A percentile compares a stretch with the other conserved stretches of the same genome.
phyloP scores from a whole-genome alignment of 2,888 invertebrate species.

The Chaetogeoica ovagalla region DNA sequence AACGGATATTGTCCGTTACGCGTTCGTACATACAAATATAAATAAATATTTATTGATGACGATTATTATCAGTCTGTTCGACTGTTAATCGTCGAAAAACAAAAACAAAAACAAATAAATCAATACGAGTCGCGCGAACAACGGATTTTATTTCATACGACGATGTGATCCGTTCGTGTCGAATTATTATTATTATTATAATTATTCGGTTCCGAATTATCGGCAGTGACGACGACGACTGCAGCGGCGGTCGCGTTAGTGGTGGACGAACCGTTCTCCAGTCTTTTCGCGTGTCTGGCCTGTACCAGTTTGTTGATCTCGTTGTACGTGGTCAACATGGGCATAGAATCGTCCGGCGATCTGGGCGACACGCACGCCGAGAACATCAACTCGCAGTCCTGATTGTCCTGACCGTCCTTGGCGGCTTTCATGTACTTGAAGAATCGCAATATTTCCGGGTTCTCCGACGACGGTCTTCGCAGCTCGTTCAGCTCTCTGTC shows the following conservation, averaged over 20 bases:
- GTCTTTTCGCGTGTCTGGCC: conserved; percentile 63
- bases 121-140: too few relatives aligned
- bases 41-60: too few relatives aligned
- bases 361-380: conserved; percentile 68
- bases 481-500: conserved; percentile 81
- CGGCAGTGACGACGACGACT: neutral
- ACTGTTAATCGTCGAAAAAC: too few relatives aligned
- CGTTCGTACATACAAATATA: too few relatives aligned
- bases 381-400: conserved; percentile 72
- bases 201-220: neutral
- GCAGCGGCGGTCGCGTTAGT: too few relatives aligned
- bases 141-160: too few relatives aligned
- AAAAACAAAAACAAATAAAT: too few relatives aligned
- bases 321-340: conserved; percentile 83
- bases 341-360: conserved; percentile 70
- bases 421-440: conserved; percentile 90
- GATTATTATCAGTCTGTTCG: too few relatives aligned
- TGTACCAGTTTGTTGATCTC: conserved; percentile 86
- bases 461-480: conserved; percentile 80
- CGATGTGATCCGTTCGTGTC: too few relatives aligned
- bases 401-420: conserved; percentile 81
- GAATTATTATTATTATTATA: too few relatives aligned
- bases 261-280: neutral
- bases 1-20: too few relatives aligned
- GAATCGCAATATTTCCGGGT: conserved; percentile 83